A percentile compares a stretch with the other conserved stretches of the same genome.
Evolutionary conservation across 1,140 invertebrate genomes (phyloP).

Genomic region (Heliothis virescens): DNA sequence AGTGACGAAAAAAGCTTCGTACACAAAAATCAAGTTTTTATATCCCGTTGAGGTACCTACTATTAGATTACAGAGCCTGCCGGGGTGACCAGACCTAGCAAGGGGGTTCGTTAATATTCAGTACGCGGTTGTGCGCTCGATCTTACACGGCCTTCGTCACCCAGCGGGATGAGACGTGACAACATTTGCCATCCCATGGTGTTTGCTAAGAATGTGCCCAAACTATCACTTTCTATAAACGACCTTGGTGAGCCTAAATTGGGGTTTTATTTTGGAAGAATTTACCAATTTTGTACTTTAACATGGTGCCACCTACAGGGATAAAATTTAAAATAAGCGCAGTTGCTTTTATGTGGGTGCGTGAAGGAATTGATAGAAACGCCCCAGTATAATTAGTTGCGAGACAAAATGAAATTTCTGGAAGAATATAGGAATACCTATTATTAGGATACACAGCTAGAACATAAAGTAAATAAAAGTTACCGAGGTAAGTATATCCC

Average conservation of each 20-base stretch:
- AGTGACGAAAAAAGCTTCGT: too few species aligned
- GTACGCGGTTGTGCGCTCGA: neutral
- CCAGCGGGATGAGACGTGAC: constrained; percentile 2
- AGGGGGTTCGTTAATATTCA: constrained; percentile 29
- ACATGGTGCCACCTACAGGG: neutral
- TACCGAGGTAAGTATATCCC: too few species aligned
- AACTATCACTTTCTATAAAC: neutral
- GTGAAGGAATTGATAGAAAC: too few species aligned
- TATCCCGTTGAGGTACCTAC: too few species aligned
- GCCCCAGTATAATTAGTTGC: too few species aligned
- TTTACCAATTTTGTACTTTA: neutral
- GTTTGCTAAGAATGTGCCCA: neutral
- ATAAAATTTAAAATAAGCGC: neutral
- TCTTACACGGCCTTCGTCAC: constrained; percentile 16
- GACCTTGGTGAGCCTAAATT: neutral
- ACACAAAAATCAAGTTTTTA: too few species aligned
- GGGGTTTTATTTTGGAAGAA: neutral
- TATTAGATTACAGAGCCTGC: neutral
- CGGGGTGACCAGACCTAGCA: neutral
- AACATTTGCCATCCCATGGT: constrained; percentile 13
- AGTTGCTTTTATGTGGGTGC: too few species aligned
- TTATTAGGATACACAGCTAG: too few species aligned
- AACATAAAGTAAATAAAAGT: too few species aligned
- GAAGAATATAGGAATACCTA: too few species aligned
- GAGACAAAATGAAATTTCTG: too few species aligned